These are phyloP conservation scores for Nylanderia fulva DNA, from an alignment of 1,140 invertebrate species.

Conservation along the genomic window DNA sequence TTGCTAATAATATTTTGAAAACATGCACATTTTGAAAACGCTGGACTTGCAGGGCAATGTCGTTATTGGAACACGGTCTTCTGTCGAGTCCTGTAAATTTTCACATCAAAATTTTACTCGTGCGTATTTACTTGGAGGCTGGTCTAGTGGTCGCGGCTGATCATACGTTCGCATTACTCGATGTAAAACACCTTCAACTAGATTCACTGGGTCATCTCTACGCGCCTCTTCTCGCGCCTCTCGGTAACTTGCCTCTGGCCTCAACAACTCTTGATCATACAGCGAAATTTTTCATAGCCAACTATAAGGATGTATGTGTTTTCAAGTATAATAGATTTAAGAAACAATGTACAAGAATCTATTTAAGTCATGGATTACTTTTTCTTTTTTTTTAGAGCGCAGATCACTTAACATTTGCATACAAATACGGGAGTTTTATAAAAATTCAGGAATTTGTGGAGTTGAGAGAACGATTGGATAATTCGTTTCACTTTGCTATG, in stretches of 20 bases:
- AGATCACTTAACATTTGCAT: constrained; percentile 96
- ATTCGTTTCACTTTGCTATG: constrained; percentile 93
- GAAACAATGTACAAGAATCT: background rate
- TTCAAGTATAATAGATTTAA: constrained; percentile 25
- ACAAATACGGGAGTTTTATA: constrained; percentile 97
- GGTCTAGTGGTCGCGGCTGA: constrained; percentile 83
- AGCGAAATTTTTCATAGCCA: constrained; percentile 94
- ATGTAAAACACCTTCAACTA: constrained; percentile 97
- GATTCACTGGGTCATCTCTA: constrained; percentile 96
- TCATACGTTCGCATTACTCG: constrained; percentile 87
- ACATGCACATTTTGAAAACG: constrained; percentile 36
- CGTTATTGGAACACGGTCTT: constrained; percentile 86
- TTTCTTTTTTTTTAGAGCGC: constrained; percentile 89
- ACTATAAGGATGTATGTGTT: constrained; percentile 93
- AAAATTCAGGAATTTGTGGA: constrained; percentile 97
- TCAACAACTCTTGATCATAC: constrained; percentile 89
- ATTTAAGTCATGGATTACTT: constrained; percentile 33
- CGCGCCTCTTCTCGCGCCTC: constrained; percentile 89
- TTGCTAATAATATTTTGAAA: constrained; percentile 34
- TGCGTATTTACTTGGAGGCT: constrained; percentile 87
- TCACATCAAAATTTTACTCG: constrained; percentile 88
- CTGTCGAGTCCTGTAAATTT: constrained; percentile 88
- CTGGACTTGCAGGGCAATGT: constrained; percentile 78
- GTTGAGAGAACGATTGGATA: constrained; percentile 92
- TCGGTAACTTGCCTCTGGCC: constrained; percentile 89